Evolutionary conservation across 2,797 vertebrate species (phyloP).

Genomic region (Micropoecilia bifurca): DNA sequence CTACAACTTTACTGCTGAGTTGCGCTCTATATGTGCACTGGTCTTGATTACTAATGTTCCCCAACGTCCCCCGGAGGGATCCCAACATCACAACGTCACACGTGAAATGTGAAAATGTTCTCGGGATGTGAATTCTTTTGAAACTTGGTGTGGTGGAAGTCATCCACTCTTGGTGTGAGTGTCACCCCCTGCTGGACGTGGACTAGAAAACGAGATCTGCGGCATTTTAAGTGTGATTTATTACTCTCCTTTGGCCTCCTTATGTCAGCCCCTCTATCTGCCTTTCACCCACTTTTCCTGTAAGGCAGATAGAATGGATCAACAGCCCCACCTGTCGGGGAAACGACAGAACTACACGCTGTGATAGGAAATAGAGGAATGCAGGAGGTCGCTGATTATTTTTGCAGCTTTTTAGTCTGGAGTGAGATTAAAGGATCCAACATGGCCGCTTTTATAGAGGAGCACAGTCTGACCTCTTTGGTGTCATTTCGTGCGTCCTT

Average conservation of each 20-base stretch:
- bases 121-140: neutral
- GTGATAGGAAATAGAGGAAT: constrained; percentile 23
- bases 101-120: neutral
- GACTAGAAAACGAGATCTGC: constrained; percentile 9
- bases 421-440: neutral
- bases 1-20: neutral
- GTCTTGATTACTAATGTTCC: neutral
- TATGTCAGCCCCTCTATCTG: constrained; percentile 62
- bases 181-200: constrained; percentile 16
- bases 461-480: constrained; percentile 33
- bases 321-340: constrained; percentile 55
- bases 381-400: constrained; percentile 10
- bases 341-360: constrained; percentile 10
- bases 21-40: neutral
- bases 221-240: constrained; percentile 35
- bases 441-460: neutral
- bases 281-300: constrained; percentile 57
- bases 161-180: neutral
- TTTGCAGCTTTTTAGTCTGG: constrained; percentile 18
- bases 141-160: neutral
- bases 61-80: neutral
- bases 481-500: constrained; percentile 22
- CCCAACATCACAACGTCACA: neutral
- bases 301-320: neutral
- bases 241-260: constrained; percentile 62